Conservation (phyloP, 2,113 vertebrate genomes). For the Agelaius phoeniceus region DNA sequence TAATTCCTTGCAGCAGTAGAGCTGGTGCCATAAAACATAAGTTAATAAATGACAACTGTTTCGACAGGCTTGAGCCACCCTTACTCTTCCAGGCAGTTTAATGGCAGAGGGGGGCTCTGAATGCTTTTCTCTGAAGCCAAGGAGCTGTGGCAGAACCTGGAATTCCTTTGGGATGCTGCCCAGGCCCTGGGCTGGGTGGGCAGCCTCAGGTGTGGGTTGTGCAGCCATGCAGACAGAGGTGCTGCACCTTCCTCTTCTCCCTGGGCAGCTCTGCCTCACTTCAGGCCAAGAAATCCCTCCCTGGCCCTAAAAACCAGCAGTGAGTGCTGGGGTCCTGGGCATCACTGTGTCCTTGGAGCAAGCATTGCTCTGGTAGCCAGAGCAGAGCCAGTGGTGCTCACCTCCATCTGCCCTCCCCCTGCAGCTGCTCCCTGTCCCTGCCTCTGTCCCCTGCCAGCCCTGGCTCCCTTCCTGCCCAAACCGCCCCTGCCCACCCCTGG, state of each 20-base stretch:
- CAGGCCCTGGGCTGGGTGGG: fast-evolving
- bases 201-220: background rate
- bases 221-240: background rate
- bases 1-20: background rate
- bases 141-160: background rate
- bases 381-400: background rate
- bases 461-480: background rate
- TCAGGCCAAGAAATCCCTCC: background rate
- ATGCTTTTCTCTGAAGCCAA: background rate
- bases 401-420: background rate
- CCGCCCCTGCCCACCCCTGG: too few relatives aligned
- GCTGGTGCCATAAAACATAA: background rate
- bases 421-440: background rate
- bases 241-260: background rate
- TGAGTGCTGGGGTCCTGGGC: fast-evolving
- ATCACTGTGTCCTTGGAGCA: fast-evolving
- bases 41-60: background rate
- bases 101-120: background rate
- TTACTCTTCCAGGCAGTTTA: background rate
- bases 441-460: background rate
- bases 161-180: background rate
- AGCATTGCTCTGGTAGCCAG: background rate
- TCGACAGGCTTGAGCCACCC: background rate
- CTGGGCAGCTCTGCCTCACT: background rate
- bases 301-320: background rate